A percentile compares a stretch with the other conserved stretches of the same genome.
phyloP scores from a whole-genome alignment of 2,888 invertebrate genomes.

The Sepiola atlantica region DNA sequence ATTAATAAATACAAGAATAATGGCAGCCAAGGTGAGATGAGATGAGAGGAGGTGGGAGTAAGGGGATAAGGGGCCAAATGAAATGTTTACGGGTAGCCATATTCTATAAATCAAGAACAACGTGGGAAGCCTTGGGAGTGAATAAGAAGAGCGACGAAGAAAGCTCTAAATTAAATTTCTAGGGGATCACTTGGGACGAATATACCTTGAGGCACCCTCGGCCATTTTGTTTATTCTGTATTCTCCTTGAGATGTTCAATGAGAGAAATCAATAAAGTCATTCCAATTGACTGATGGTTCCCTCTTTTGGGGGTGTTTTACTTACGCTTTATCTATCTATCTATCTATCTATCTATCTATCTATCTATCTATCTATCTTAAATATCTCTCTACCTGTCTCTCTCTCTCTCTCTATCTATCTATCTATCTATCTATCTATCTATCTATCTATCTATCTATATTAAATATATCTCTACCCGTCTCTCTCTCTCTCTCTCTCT shows the following conservation, averaged over 20 bases:
- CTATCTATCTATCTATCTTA: not conserved
- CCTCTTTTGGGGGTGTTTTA: not conserved
- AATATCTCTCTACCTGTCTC: not conserved
- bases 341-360: not conserved
- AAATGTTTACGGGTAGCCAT: not conserved
- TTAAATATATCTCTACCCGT: too few relatives aligned
- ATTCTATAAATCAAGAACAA: slow-evolving; percentile 21
- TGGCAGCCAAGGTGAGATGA: not conserved
- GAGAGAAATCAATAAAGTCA: not conserved
- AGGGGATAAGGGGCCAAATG: not conserved
- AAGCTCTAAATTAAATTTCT: not conserved
- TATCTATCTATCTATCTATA: not conserved
- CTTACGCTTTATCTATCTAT: not conserved
- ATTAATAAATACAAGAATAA: not conserved
- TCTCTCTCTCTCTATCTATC: not conserved
- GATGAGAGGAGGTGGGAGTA: too few relatives aligned
- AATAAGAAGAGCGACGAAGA: not conserved
- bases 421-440: not conserved
- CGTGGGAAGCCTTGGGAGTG: not conserved
- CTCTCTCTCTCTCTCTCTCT: too few relatives aligned
- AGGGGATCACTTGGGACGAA: not conserved
- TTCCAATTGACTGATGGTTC: not conserved
- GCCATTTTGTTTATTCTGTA: not conserved
- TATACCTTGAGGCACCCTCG: not conserved
- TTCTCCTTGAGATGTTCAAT: not conserved